phyloP scores from a whole-genome alignment of 35 echinoderm and acorn worm genomes.

The Chiridota heheva region DNA sequence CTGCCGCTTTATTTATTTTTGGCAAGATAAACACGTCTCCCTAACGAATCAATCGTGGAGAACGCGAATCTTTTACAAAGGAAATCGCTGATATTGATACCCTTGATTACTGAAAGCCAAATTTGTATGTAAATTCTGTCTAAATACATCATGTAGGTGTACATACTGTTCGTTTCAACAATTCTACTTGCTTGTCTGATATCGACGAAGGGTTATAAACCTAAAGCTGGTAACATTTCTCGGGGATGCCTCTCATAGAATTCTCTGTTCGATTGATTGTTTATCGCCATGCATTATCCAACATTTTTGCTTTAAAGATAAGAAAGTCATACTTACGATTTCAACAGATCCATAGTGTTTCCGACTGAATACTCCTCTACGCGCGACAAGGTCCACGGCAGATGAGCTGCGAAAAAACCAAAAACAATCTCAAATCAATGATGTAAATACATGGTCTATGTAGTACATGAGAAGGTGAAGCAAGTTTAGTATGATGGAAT shows the following conservation, averaged over 20 bases:
- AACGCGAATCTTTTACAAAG: too few relatives aligned
- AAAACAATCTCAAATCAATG: not conserved
- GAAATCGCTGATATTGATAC: too few relatives aligned
- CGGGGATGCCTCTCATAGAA: not conserved
- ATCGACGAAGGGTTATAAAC: not conserved
- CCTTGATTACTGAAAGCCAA: too few relatives aligned
- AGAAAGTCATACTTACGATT: constrained; percentile 54
- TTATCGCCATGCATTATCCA: not conserved
- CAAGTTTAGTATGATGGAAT: too few relatives aligned
- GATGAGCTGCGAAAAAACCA: constrained; percentile 72
- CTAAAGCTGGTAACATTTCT: not conserved
- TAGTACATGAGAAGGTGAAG: too few relatives aligned
- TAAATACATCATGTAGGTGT: not conserved
- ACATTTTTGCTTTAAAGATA: not conserved
- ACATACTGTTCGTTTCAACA: not conserved
- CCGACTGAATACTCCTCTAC: constrained; percentile 85
- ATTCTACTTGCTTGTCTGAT: not conserved
- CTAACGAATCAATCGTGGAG: too few relatives aligned
- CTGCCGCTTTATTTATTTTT: too few relatives aligned
- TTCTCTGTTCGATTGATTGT: too few relatives aligned
- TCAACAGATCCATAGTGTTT: constrained; percentile 95
- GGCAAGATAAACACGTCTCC: too few relatives aligned
- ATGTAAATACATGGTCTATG: not conserved
- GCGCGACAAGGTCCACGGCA: constrained; percentile 79
- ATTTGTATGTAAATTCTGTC: too few relatives aligned